Percentiles rank a stretch among this genome's conserved stretches.
These are phyloP conservation scores for Galerucella nymphaeae DNA, from an alignment of 2,888 invertebrate species.

Conservation along the genomic window DNA sequence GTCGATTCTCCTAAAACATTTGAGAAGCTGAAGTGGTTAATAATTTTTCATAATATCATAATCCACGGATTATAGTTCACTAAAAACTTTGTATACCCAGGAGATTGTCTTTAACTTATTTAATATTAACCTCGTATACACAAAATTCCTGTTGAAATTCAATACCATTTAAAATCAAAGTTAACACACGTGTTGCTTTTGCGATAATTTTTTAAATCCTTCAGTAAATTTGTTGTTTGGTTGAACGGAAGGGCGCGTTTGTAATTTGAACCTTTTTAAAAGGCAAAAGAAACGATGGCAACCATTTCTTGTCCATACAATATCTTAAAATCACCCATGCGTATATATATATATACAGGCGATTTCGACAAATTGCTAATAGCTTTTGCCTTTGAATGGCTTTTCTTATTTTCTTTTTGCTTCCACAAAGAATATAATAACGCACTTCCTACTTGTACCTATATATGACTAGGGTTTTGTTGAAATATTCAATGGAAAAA, in stretches of 20 bases:
- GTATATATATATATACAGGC: constrained; percentile 40
- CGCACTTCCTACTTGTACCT: constrained; percentile 50
- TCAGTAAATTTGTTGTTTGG: constrained; percentile 44
- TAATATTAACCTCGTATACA: background rate
- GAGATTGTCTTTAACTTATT: no score
- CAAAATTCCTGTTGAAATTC: background rate
- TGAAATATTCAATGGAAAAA: constrained; percentile 35
- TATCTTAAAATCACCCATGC: constrained; percentile 53
- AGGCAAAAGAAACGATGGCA: constrained; percentile 44
- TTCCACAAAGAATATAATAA: constrained; percentile 34
- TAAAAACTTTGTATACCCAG: no score
- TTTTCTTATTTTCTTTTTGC: constrained; percentile 31
- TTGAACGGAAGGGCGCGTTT: constrained; percentile 45
- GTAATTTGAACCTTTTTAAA: constrained; percentile 53
- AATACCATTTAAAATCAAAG: constrained; percentile 15
- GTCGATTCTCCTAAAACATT: no score
- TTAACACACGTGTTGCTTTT: constrained; percentile 42
- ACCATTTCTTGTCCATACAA: constrained; percentile 51
- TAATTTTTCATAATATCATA: no score
- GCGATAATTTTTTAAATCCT: constrained; percentile 41
- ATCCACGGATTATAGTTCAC: no score
- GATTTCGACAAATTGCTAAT: constrained; percentile 46
- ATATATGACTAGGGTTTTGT: constrained; percentile 40
- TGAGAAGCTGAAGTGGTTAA: no score
- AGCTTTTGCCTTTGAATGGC: constrained; percentile 36